phyloP scores from a whole-genome alignment of 2,113 vertebrate genomes.

The Bujurquina vittata region DNA sequence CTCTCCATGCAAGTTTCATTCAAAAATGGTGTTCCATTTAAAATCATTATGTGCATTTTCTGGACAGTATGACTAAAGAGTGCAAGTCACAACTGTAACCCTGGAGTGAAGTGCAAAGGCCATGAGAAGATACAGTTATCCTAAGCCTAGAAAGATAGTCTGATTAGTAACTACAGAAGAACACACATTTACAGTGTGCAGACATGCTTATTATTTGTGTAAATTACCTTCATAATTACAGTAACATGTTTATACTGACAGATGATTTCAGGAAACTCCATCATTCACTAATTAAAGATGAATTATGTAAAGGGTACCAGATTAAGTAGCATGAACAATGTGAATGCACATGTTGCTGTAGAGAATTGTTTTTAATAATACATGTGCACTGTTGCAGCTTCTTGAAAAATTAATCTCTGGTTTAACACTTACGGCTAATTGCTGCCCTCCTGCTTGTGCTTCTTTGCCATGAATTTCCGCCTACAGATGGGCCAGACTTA shows the following conservation, averaged over 20 bases:
- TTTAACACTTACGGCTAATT: constrained; percentile 2
- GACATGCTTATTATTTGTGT: background rate
- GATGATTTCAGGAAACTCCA: constrained; percentile 9
- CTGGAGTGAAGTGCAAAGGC: background rate
- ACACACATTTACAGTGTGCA: background rate
- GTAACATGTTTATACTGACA: constrained; percentile 6
- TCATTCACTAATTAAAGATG: constrained; percentile 30
- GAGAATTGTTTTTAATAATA: constrained; percentile 28
- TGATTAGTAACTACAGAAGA: background rate
- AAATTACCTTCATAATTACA: constrained; percentile 9
- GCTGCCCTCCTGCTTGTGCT: background rate
- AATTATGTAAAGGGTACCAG: constrained; percentile 28
- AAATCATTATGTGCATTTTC: background rate
- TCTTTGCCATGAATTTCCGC: constrained; percentile 19
- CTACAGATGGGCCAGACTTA: background rate
- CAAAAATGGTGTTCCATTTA: background rate
- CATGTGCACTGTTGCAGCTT: constrained; percentile 2
- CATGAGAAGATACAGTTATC: background rate
- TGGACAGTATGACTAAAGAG: background rate
- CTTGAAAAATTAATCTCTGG: background rate
- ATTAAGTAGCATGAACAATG: constrained; percentile 9
- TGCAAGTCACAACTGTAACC: background rate
- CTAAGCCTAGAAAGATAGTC: background rate
- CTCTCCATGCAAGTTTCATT: background rate
- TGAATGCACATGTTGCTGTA: background rate